Conservation (phyloP, 1,140 invertebrate species). For the Apis mellifera region DNA sequence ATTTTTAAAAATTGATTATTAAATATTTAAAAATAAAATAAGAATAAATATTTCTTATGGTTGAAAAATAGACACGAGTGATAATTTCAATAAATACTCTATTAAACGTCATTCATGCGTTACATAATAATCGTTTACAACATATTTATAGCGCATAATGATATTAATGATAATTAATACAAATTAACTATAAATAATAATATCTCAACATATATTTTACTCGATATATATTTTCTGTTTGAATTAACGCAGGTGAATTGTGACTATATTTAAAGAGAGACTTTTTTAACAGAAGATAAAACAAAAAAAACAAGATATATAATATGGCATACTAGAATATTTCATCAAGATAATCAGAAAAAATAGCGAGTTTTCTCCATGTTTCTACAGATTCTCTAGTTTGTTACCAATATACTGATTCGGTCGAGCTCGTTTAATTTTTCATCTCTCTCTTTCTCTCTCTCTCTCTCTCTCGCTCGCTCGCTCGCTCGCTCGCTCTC, state of each 20-base stretch:
- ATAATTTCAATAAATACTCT: conserved; percentile 72
- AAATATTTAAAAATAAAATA: too few species aligned
- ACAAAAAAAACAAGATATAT: conserved; percentile 24
- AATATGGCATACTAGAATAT: neutral
- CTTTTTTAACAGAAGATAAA: conserved; percentile 18
- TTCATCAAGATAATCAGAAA: conserved; percentile 23
- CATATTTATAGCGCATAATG: conserved; percentile 60
- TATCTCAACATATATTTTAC: conserved; percentile 51
- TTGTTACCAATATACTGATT: conserved; percentile 17
- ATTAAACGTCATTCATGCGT: conserved; percentile 70
- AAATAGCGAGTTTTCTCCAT: conserved; percentile 23
- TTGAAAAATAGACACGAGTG: neutral
- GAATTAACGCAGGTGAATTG: conserved; percentile 18
- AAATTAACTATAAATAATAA: conserved; percentile 57
- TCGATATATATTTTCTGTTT: conserved; percentile 16
- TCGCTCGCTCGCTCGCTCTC: neutral
- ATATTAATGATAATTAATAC: conserved; percentile 58
- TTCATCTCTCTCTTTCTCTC: neutral
- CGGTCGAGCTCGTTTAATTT: neutral
- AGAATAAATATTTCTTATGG: neutral
- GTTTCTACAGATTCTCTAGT: conserved; percentile 18
- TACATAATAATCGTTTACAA: conserved; percentile 70
- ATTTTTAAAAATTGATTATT: too few species aligned
- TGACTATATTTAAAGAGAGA: conserved; percentile 18
- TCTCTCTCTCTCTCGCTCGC: conserved; percentile 7